Evolutionary conservation across 2,797 vertebrate species (phyloP).

Genomic region (Labroides dimidiatus): DNA sequence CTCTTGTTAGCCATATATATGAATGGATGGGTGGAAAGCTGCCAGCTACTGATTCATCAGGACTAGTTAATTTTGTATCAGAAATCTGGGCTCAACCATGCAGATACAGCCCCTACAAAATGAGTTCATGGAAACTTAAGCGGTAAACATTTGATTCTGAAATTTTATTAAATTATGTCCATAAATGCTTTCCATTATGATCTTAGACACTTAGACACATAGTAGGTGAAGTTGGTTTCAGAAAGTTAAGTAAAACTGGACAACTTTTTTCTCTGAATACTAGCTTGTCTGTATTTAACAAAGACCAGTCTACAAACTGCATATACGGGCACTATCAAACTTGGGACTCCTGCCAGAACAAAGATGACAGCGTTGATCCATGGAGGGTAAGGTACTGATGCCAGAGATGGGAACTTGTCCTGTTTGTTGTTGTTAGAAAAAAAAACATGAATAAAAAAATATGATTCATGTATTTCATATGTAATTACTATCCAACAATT

Average conservation of each 20-base stretch:
- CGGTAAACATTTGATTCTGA: too few species aligned
- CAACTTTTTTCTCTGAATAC: neutral
- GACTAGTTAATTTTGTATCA: too few species aligned
- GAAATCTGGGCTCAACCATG: neutral
- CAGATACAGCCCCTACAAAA: neutral
- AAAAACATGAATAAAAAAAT: constrained; percentile 72
- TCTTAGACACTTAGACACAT: neutral
- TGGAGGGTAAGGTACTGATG: constrained; percentile 76
- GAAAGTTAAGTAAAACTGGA: neutral
- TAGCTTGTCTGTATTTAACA: constrained; percentile 62
- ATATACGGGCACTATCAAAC: constrained; percentile 82
- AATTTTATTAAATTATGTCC: too few species aligned
- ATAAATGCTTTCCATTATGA: neutral
- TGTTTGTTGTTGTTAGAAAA: too few species aligned
- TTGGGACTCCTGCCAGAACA: constrained; percentile 87
- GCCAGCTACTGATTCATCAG: too few species aligned
- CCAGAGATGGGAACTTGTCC: constrained; percentile 68
- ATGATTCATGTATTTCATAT: neutral
- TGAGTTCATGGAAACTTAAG: neutral
- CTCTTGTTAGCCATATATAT: too few species aligned
- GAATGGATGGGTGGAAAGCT: too few species aligned
- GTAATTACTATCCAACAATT: constrained; percentile 16
- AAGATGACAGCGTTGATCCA: constrained; percentile 89
- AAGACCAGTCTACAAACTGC: constrained; percentile 83
- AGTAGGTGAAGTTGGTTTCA: neutral